phyloP scores from a whole-genome alignment of 92 coral and sea anemone species.

The Parazoanthus swiftii region DNA sequence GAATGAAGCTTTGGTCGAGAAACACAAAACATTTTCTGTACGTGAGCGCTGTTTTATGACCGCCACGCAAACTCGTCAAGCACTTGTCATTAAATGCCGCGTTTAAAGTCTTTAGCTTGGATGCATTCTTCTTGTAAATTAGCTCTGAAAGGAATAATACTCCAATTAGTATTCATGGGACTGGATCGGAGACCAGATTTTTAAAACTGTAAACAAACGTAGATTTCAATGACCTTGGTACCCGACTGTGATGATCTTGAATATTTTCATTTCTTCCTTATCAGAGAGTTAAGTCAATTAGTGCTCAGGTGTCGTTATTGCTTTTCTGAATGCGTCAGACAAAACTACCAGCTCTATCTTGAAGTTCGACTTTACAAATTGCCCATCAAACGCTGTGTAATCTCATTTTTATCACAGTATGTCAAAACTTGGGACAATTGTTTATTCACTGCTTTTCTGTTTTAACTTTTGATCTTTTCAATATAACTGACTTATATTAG shows the following conservation, averaged over 20 bases:
- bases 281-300: constrained; percentile 29
- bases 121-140: constrained; percentile 24
- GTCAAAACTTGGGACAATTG: constrained; percentile 1
- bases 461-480: constrained; percentile 16
- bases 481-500: background rate
- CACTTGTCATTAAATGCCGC: constrained; percentile 42
- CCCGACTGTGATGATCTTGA: constrained; percentile 3
- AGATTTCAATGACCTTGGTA: constrained; percentile 25
- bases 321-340: constrained; percentile 22
- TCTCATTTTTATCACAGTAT: constrained; percentile 1
- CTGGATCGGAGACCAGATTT: constrained; percentile 23
- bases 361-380: background rate
- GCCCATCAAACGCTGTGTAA: background rate
- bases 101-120: constrained; percentile 13
- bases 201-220: constrained; percentile 36
- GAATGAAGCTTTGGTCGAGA: background rate
- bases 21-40: constrained; percentile 25
- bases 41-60: constrained; percentile 28
- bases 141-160: constrained; percentile 37
- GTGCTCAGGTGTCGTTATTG: background rate
- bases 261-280: constrained; percentile 37
- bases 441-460: constrained; percentile 21
- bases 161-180: constrained; percentile 35
- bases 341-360: constrained; percentile 1
- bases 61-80: constrained; percentile 27